A percentile compares a stretch with the other conserved stretches of the same genome.
Evolutionary conservation across 2,888 invertebrate genomes (phyloP).

Genomic region (Xylota sylvarum): DNA sequence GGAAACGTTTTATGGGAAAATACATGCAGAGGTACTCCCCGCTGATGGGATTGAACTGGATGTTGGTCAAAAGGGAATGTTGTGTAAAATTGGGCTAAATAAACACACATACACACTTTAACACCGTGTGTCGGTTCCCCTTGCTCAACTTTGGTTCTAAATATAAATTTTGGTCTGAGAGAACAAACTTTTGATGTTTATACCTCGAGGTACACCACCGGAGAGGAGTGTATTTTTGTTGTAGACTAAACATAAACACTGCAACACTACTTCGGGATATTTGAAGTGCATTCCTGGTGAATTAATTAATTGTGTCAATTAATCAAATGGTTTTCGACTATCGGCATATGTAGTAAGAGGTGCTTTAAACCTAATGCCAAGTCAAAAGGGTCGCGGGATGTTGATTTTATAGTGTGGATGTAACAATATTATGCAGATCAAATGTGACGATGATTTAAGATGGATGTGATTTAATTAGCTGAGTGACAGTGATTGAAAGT

Average conservation of each 20-base stretch:
- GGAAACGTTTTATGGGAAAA: constrained; percentile 44
- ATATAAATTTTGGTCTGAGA: constrained; percentile 46
- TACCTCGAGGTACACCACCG: constrained; percentile 27
- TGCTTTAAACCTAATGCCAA: constrained; percentile 8
- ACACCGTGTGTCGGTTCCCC: neutral
- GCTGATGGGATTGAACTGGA: constrained; percentile 22
- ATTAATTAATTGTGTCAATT: constrained; percentile 71
- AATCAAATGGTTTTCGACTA: constrained; percentile 60
- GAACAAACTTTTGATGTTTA: constrained; percentile 58
- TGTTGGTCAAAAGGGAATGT: constrained; percentile 51
- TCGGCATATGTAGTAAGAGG: neutral
- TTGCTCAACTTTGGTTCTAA: constrained; percentile 38
- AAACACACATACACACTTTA: constrained; percentile 27
- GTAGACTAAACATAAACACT: constrained; percentile 73
- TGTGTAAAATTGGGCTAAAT: constrained; percentile 47
- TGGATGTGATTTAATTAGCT: constrained; percentile 17
- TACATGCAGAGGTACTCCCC: constrained; percentile 31
- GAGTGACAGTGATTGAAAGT: neutral
- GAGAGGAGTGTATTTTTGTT: constrained; percentile 51
- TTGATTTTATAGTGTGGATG: constrained; percentile 8
- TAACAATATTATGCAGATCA: neutral
- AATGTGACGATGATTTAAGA: neutral
- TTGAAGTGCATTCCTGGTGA: constrained; percentile 61
- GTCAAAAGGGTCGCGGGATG: constrained; percentile 8
- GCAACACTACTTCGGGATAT: constrained; percentile 43